Evolutionary conservation across 2,888 invertebrate species (phyloP), one percentile per base, ranked within the genome.

Genomic region (Troides aeacus): DNA sequence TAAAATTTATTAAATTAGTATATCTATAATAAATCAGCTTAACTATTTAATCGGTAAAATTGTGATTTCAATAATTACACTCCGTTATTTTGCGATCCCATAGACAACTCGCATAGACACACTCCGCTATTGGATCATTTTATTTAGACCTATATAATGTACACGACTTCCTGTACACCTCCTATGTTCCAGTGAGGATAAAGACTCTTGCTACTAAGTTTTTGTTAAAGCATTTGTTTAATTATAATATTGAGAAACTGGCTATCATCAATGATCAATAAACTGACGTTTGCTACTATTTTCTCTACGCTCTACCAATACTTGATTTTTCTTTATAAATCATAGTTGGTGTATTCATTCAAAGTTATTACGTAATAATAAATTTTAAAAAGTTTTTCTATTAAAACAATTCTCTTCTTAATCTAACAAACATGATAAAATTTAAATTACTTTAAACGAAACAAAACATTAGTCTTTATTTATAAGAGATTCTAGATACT

Each of bases 11-110:
- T 82, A 66, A 42, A 57, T 56, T 53, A 84, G 81, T 77, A 84
- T 83, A 83, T 83, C 76, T 77, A 78, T 72, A 69, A 56, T 67
- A n/a, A 63, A n/a, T 68, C 68, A 50, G 81, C 83, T 83, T 82
- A 85, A 86, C 82, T 80, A 79, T 83, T 76, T 84, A 84, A 85
- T 89, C 89, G 88, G 88, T 85, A 81, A 81, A 72, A 83, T 79
- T 84, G 81, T 82, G 84, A 81, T 83, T 82, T 83, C 81, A 82
- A 70, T 69, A 50, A 56, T 68, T 46, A 68, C 64, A 61, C 71
- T 74, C 69, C 70, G 69, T 62, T 66, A 56, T 56, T 64, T 36
- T 30, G 50, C 36, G 23, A 7, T 23, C 61, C 63, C 15, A 18
- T 39, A 17, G 36, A 58, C 23, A 56, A 12, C 12, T 46, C 15